Base-by-base conservation (phyloP, 2,797 vertebrate species). In the Enteromius radiatus region DNA sequence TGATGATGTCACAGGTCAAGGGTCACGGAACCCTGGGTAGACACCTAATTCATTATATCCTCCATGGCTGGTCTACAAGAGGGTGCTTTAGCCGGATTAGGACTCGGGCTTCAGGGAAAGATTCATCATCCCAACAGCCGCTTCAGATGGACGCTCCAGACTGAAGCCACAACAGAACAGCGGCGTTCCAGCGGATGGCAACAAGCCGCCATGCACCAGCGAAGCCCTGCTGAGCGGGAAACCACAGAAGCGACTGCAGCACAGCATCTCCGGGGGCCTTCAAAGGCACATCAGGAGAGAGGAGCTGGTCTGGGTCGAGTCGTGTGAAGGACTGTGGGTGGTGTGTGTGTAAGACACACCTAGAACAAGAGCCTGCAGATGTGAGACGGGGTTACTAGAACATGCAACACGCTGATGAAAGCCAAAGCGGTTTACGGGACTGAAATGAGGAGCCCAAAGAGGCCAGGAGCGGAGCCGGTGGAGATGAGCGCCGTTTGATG, bases 1-100 rank as follows among this genome's bases (percentile, higher is more conserved):
- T 95, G 96, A 99, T 97, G 96, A 97, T 96, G 95, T 95, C 92
- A 93, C 71, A 89, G 97, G 96, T 92, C 96, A 90, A 93, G 96
- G 97, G 96, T 95, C 95, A 86, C 77, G 86, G 92, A 95, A 96
- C 96, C 96, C 96, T 94, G 95, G 96, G 96, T 96, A 95, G 96
- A 96, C 95, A 95, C 95, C 96, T 97, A 97, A 97, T 98, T 97
- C 96, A 98, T 98, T 98, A 97, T 96, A 97, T 95, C 95, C 96
- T 96, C 94, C 94, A 92, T 91, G 95, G 95, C 92, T 93, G 95
- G 94, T 95, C 94, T 94, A 93, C 92, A 95, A 93, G 93, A 92
- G 91, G 92, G 95, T 93, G 95, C 93, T 92, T 95, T 92, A 88
- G 93, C 93, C 91, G 95, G 96, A 96, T 94, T 94, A 94, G 90